Percentiles rank a stretch among this genome's conserved stretches.
Conservation (phyloP, 2,797 vertebrate genomes). For the Cuniculus paca region DNA sequence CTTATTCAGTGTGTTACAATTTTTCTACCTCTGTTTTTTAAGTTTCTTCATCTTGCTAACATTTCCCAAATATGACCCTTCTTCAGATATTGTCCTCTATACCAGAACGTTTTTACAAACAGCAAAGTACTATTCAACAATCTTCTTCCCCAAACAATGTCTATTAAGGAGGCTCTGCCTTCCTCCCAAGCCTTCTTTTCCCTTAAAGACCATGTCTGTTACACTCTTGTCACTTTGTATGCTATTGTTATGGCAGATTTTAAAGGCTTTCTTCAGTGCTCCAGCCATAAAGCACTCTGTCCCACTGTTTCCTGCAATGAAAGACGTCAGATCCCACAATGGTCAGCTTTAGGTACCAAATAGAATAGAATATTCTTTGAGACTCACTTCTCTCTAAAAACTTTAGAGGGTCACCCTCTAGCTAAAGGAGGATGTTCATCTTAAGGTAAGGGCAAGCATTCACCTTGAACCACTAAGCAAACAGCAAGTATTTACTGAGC, state of each 20-base stretch:
- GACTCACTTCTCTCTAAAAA: neutral
- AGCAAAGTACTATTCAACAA: constrained; percentile 55
- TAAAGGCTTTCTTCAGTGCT: constrained; percentile 50
- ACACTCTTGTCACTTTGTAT: constrained; percentile 62
- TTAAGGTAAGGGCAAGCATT: constrained; percentile 45
- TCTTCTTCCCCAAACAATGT: neutral
- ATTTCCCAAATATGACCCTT: constrained; percentile 61
- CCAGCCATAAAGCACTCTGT: constrained; percentile 11
- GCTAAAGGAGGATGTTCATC: constrained; percentile 11
- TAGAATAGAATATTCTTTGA: constrained; percentile 48
- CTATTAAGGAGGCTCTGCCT: constrained; percentile 32
- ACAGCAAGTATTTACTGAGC: neutral
- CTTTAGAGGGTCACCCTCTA: neutral
- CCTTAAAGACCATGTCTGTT: constrained; percentile 19
- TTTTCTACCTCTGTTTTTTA: constrained; percentile 50
- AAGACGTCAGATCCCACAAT: constrained; percentile 31
- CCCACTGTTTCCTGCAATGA: constrained; percentile 19
- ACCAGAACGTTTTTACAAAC: constrained; percentile 42
- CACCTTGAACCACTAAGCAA: neutral
- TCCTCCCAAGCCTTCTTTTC: constrained; percentile 26
- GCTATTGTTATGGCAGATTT: constrained; percentile 58
- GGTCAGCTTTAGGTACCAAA: constrained; percentile 20
- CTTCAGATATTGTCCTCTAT: constrained; percentile 51
- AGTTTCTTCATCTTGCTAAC: constrained; percentile 7
- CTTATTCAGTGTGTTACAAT: neutral